A percentile compares a stretch with the other conserved stretches of the same genome.
Evolutionary conservation across 1,140 invertebrate species (phyloP).

Genomic region (Solen grandis): DNA sequence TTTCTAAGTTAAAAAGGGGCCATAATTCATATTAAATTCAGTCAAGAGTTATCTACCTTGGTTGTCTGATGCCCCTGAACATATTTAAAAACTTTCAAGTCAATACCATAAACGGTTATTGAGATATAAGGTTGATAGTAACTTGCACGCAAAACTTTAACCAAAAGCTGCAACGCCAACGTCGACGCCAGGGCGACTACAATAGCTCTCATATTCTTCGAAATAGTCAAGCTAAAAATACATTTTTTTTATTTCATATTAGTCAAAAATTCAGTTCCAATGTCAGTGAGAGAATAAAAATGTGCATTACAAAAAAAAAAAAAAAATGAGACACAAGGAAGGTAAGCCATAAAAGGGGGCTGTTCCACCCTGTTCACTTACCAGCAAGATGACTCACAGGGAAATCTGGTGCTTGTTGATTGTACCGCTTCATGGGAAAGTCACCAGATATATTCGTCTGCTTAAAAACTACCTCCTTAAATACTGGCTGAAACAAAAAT

Average conservation of each 20-base stretch:
- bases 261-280: too few species aligned
- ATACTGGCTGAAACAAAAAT: slow-evolving; percentile 13
- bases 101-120: too few species aligned
- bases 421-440: slow-evolving; percentile 69
- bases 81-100: too few species aligned
- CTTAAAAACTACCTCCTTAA: slow-evolving; percentile 57
- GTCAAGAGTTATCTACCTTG: too few species aligned
- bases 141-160: too few species aligned
- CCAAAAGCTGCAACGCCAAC: too few species aligned
- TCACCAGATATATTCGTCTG: slow-evolving; percentile 65
- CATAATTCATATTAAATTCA: too few species aligned
- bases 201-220: neutral
- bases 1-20: too few species aligned
- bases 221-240: neutral
- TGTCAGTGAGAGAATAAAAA: neutral
- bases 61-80: too few species aligned
- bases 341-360: neutral
- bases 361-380: slow-evolving; percentile 5
- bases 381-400: slow-evolving; percentile 72
- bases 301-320: neutral
- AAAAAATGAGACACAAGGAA: neutral
- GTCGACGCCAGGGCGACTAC: neutral
- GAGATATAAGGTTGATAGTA: too few species aligned
- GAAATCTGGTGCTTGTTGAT: slow-evolving; percentile 67
- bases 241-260: neutral